A percentile compares a stretch with the other conserved stretches of the same genome.
Evolutionary conservation across 2,113 vertebrate species (phyloP).

Genomic region (Sinosuthora webbiana): DNA sequence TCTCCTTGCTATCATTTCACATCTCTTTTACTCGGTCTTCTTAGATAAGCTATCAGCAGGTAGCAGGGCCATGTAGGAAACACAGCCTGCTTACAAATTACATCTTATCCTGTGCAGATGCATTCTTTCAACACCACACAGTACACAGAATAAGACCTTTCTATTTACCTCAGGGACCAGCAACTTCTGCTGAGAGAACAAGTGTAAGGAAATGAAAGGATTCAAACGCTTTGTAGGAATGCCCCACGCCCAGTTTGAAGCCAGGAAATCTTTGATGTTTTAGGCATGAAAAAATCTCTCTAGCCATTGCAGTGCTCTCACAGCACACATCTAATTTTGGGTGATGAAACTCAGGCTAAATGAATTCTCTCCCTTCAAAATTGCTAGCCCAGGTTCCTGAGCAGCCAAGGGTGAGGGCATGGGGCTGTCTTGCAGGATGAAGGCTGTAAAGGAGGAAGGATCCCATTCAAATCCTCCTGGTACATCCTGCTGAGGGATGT

Average conservation of each 20-base stretch:
- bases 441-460: not conserved
- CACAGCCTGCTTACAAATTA: not conserved
- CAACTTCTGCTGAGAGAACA: not conserved
- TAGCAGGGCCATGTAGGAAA: not conserved
- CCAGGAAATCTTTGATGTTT: not conserved
- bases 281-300: not conserved
- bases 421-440: not conserved
- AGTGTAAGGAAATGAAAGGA: not conserved
- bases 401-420: rapidly evolving
- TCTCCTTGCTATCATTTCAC: not conserved
- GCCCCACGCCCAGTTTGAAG: not conserved
- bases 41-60: conserved; percentile 39
- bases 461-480: not conserved
- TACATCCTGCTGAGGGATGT: not conserved
- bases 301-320: rapidly evolving
- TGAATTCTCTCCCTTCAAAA: not conserved
- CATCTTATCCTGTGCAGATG: not conserved
- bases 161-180: not conserved
- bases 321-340: not conserved
- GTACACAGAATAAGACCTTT: not conserved
- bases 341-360: not conserved
- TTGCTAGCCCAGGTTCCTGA: not conserved
- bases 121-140: not conserved
- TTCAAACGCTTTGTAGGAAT: not conserved
- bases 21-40: not conserved